These are phyloP conservation scores for Protodeltote pygarga DNA, from an alignment of 2,888 invertebrate genomes.

Conservation along the genomic window DNA sequence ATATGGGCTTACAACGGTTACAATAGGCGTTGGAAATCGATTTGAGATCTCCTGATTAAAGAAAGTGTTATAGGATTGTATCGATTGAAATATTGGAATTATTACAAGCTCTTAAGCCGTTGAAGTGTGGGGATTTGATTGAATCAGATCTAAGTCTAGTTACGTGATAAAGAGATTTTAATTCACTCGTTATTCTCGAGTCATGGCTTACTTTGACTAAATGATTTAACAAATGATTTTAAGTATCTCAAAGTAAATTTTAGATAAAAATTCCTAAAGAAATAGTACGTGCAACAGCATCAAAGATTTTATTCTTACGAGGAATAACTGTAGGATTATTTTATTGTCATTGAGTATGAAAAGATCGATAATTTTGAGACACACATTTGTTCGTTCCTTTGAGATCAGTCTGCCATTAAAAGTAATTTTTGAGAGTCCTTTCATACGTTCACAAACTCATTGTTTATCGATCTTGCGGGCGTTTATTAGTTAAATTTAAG, in stretches of 20 bases:
- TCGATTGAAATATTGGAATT: slow-evolving; percentile 59
- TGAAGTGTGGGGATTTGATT: slow-evolving; percentile 31
- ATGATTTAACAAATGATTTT: neutral
- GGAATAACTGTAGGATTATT: too few species aligned
- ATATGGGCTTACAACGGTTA: slow-evolving; percentile 66
- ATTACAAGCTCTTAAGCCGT: slow-evolving; percentile 49
- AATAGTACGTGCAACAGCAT: too few species aligned
- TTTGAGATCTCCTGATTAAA: slow-evolving; percentile 66
- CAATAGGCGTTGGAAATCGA: slow-evolving; percentile 69
- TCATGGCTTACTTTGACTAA: neutral
- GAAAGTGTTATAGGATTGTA: slow-evolving; percentile 55
- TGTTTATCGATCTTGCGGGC: slow-evolving; percentile 55
- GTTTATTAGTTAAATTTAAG: slow-evolving; percentile 68
- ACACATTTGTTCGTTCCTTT: slow-evolving; percentile 11
- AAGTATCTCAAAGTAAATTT: too few species aligned
- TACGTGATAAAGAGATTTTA: slow-evolving; percentile 19
- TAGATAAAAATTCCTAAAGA: too few species aligned
- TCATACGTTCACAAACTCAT: slow-evolving; percentile 40
- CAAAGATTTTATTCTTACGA: too few species aligned
- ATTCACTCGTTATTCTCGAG: neutral
- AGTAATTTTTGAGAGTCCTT: slow-evolving; percentile 29
- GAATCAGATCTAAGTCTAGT: slow-evolving; percentile 25
- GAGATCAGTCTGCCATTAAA: slow-evolving; percentile 37
- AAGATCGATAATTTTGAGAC: neutral
- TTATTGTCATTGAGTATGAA: too few species aligned